These are phyloP conservation scores for Melopsittacus undulatus DNA, from an alignment of 2,797 vertebrate genomes.

Conservation along the genomic window DNA sequence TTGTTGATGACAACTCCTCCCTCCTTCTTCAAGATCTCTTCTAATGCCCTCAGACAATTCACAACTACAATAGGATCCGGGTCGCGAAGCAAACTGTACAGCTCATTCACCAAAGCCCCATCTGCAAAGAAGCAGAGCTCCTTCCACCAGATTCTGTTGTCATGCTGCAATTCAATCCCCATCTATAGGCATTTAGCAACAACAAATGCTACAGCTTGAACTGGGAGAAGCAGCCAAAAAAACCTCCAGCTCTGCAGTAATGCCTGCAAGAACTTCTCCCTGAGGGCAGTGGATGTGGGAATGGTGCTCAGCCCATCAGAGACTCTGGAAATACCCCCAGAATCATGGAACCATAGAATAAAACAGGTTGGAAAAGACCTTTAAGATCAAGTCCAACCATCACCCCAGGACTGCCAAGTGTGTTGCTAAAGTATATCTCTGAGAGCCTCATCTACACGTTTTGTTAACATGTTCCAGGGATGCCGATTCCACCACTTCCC, in stretches of 20 bases:
- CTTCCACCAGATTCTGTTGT: background rate
- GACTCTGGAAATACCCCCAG: rapidly evolving
- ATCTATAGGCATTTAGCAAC: rapidly evolving
- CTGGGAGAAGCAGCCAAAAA: background rate
- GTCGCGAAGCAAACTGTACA: slow-evolving; percentile 92
- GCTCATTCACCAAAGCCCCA: slow-evolving; percentile 88
- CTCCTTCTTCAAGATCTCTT: slow-evolving; percentile 92
- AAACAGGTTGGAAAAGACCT: background rate
- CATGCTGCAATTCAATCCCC: rapidly evolving
- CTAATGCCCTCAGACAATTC: slow-evolving; percentile 93
- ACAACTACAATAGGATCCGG: slow-evolving; percentile 94
- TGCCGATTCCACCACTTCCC: background rate
- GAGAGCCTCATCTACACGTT: background rate
- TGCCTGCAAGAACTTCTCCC: background rate
- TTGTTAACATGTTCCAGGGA: background rate
- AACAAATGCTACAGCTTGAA: rapidly evolving
- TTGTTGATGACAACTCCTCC: slow-evolving; percentile 97
- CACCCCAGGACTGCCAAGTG: background rate
- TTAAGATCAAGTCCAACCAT: background rate
- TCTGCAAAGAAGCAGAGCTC: slow-evolving; percentile 72
- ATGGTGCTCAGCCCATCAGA: rapidly evolving
- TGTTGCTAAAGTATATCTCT: background rate
- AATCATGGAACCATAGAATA: background rate
- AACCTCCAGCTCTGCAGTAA: background rate
- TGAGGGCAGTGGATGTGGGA: background rate